Evolutionary conservation across 2,797 vertebrate species (phyloP).

Genomic region (Eulemur mongoz): DNA sequence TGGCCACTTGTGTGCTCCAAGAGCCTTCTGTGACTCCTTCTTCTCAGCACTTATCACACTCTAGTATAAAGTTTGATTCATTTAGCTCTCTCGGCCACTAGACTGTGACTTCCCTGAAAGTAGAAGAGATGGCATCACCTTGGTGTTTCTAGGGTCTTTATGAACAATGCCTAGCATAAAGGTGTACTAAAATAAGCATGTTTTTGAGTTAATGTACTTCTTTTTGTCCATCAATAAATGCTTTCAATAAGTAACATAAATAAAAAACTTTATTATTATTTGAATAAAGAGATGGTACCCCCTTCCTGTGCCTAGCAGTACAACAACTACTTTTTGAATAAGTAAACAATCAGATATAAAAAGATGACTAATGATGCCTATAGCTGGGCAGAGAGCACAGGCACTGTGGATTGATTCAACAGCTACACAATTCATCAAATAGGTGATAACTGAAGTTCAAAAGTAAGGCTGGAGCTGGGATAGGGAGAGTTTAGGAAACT

Average conservation of each 20-base stretch:
- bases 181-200: background rate
- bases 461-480: background rate
- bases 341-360: conserved; percentile 17
- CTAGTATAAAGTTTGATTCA: background rate
- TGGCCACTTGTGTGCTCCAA: background rate
- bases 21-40: background rate
- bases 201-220: background rate
- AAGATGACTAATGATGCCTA: background rate
- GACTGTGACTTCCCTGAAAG: background rate
- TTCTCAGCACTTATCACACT: background rate
- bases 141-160: background rate
- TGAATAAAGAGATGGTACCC: background rate
- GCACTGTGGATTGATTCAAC: background rate
- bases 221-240: background rate
- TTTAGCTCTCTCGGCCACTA: background rate
- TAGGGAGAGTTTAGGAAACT: background rate
- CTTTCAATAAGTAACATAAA: background rate
- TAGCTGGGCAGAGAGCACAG: background rate
- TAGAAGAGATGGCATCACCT: background rate
- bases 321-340: background rate
- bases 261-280: background rate
- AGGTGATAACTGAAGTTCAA: background rate
- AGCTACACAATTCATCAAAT: background rate
- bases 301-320: background rate
- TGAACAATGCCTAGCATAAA: background rate